phyloP scores from a whole-genome alignment of 2,797 vertebrate species.

The Paedocypris micromegethes region DNA sequence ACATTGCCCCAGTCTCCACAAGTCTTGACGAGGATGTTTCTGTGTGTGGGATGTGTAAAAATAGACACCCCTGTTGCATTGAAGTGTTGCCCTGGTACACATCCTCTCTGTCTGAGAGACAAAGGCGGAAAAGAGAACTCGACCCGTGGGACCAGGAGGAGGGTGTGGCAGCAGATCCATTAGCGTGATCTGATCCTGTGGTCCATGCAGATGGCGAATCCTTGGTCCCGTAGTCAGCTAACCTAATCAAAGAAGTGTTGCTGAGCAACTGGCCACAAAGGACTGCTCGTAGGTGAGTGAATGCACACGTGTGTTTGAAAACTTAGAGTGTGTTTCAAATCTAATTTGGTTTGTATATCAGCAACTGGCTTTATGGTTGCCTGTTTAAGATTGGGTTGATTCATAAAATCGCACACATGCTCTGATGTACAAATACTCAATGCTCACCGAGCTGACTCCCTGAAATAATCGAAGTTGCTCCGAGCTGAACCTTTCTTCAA shows the following conservation, averaged over 20 bases:
- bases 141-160: slow-evolving; percentile 42
- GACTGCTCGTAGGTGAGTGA: slow-evolving; percentile 47
- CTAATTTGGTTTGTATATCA: no score
- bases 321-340: background rate
- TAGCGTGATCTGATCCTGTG: slow-evolving; percentile 49
- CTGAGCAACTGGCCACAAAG: slow-evolving; percentile 74
- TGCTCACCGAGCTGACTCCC: slow-evolving; percentile 26
- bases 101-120: slow-evolving; percentile 34
- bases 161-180: slow-evolving; percentile 57
- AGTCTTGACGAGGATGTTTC: slow-evolving; percentile 7
- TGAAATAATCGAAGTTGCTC: slow-evolving; percentile 30
- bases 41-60: slow-evolving; percentile 11
- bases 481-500: slow-evolving; percentile 28
- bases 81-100: slow-evolving; percentile 30
- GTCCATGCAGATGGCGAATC: slow-evolving; percentile 47
- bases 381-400: slow-evolving; percentile 1
- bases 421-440: slow-evolving; percentile 3
- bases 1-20: slow-evolving; percentile 4
- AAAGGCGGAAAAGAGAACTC: slow-evolving; percentile 32
- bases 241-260: slow-evolving; percentile 77
- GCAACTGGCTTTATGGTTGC: no score
- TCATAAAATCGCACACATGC: slow-evolving; percentile 10
- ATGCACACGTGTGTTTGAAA: slow-evolving; percentile 41
- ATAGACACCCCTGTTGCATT: slow-evolving; percentile 26
- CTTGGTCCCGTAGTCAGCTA: slow-evolving; percentile 55